Base-by-base conservation (phyloP, 2,888 invertebrate species). In the Drosophila siamana region DNA sequence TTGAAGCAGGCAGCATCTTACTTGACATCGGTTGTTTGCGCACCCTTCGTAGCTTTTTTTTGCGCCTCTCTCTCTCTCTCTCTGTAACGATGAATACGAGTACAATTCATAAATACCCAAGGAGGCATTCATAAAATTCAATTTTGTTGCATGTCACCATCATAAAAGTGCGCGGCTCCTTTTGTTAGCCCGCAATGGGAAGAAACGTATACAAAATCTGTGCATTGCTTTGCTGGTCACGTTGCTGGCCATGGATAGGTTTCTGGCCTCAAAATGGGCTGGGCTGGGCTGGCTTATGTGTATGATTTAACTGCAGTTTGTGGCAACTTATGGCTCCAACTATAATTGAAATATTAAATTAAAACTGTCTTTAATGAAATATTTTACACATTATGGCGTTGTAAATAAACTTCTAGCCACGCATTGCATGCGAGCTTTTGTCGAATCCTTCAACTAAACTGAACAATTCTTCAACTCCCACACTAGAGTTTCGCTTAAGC, bases 111-210 rank as follows among this genome's bases (percentile, higher is more conserved):
- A 88, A 83, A 88, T 88, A 83, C 69, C 66, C 15, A 47, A 51
- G 28, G 55, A 28, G 65, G 64, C 74, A 81, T 81, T 87, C 81
- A 87, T 81, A 88, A 89, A 86, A 89, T 86, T 83, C 83, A 86
- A 89, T 86, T 89, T 86, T 86, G 88, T 86, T 87, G 86, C 88
- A 86, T 86, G 86, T 70, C 66, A 81, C 81, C 68, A 80, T 83
- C 90, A 77, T 89, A 90, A 89, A 89, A 88, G 72, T 76, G 55
- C 86, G 78, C 73, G 86, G 78, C 78, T 86, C 67, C 85, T 90
- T 90, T 90, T 82, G 88, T 85, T 69, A 57, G 26, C 60, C 67
- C 46, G 55, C 48, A 70, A 81, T 78, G 87, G 75, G 81, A 82
- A 80, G 75, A 83, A 82, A 80, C 54, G 43, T 22, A 28, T 26